Evolutionary conservation across 2,888 invertebrate genomes (phyloP).

Genomic region (Apotomis capreana): DNA sequence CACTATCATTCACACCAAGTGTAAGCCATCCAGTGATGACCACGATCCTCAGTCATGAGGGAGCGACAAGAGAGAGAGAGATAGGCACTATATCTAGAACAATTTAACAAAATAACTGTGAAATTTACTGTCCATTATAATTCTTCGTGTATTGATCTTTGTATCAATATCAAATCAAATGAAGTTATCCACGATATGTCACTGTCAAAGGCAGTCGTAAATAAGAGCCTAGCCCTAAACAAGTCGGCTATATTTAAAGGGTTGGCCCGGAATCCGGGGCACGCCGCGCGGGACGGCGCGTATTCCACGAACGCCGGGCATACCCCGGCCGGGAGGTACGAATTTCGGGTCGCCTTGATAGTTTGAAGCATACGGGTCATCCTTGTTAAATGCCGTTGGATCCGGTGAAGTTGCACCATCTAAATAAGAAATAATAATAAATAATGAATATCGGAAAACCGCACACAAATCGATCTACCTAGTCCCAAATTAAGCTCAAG

Average conservation of each 20-base stretch:
- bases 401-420: not conserved
- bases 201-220: conserved; percentile 31
- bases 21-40: too few relatives aligned
- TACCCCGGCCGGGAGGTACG: conserved; percentile 45
- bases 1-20: too few relatives aligned
- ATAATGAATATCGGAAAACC: too few relatives aligned
- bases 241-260: conserved; percentile 51
- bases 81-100: too few relatives aligned
- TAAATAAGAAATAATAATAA: not conserved
- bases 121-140: not conserved
- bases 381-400: not conserved
- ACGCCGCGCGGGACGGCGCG: conserved; percentile 48
- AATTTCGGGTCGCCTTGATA: conserved; percentile 35
- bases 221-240: conserved; percentile 40
- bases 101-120: too few relatives aligned
- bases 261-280: conserved; percentile 52
- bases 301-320: conserved; percentile 51
- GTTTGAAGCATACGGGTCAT: not conserved
- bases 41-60: too few relatives aligned
- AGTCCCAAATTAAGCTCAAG: too few relatives aligned
- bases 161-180: not conserved
- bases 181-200: not conserved
- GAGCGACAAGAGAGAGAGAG: too few relatives aligned
- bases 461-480: too few relatives aligned
- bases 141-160: not conserved